Evolutionary conservation across 1,140 invertebrate species (phyloP).

Genomic region (Carposina sasakii): DNA sequence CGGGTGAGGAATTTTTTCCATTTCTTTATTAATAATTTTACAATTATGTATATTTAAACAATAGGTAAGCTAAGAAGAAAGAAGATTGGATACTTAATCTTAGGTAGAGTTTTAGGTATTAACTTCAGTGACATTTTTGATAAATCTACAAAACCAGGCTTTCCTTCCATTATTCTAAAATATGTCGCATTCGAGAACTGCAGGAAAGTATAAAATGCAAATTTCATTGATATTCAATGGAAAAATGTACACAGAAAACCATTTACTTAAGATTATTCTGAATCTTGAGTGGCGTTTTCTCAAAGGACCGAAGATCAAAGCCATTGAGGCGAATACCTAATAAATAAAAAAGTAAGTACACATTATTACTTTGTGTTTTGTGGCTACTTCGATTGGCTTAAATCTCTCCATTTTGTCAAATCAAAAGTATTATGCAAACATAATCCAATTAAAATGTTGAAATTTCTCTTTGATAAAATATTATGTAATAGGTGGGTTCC

Average conservation of each 20-base stretch:
- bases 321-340: constrained; percentile 43
- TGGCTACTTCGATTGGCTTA: constrained; percentile 33
- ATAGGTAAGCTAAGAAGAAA: no score
- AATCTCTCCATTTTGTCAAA: constrained; percentile 26
- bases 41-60: no score
- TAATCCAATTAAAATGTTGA: constrained; percentile 13
- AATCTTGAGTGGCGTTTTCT: constrained; percentile 49
- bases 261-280: constrained; percentile 44
- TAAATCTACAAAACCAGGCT: not conserved
- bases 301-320: constrained; percentile 52
- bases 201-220: constrained; percentile 19
- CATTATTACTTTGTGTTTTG: constrained; percentile 42
- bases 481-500: no score
- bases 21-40: no score
- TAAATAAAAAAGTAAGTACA: constrained; percentile 45
- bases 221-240: constrained; percentile 22
- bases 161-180: no score
- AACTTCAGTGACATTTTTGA: not conserved
- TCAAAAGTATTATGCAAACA: constrained; percentile 20
- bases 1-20: no score
- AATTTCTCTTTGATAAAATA: no score
- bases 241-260: constrained; percentile 30
- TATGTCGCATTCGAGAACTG: no score
- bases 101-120: no score
- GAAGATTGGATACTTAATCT: no score